Percentiles rank a stretch among this genome's conserved stretches.
phyloP scores from a whole-genome alignment of 2,888 invertebrate genomes.

The Cataglyphis cursor region DNA sequence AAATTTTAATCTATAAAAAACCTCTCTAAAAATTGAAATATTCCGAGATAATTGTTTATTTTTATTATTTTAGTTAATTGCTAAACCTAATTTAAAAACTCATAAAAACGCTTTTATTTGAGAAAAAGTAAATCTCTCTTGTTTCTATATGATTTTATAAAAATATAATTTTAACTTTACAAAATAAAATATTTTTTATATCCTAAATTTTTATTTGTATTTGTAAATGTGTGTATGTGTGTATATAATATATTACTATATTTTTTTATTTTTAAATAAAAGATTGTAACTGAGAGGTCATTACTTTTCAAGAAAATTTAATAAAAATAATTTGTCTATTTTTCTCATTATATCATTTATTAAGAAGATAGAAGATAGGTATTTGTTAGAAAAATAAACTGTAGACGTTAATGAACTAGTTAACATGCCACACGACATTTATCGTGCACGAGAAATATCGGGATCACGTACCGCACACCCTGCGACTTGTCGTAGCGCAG shows the following conservation, averaged over 20 bases:
- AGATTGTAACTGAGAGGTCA: background rate
- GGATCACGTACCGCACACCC: slow-evolving; percentile 36
- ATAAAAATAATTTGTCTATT: background rate
- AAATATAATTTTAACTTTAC: background rate
- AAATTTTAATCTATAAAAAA: background rate
- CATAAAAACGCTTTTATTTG: background rate
- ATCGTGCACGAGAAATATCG: slow-evolving; percentile 47
- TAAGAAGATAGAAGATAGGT: background rate
- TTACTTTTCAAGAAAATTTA: background rate
- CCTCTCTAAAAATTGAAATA: background rate
- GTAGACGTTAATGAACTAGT: slow-evolving; percentile 33
- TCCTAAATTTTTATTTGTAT: no score
- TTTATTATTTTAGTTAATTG: background rate
- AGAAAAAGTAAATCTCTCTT: background rate
- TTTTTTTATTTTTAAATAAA: background rate
- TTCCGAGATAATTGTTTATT: background rate
- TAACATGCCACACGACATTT: slow-evolving; percentile 41
- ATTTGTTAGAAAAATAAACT: background rate
- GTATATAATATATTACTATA: no score
- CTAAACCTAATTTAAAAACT: background rate
- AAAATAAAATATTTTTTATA: background rate
- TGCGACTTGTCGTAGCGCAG: slow-evolving; percentile 22
- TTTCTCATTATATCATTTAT: background rate
- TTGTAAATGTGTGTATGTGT: background rate
- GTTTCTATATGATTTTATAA: background rate